A percentile compares a stretch with the other conserved stretches of the same genome.
Evolutionary conservation across 2,888 invertebrate genomes (phyloP).

Genomic region (Ophion ventricosus): DNA sequence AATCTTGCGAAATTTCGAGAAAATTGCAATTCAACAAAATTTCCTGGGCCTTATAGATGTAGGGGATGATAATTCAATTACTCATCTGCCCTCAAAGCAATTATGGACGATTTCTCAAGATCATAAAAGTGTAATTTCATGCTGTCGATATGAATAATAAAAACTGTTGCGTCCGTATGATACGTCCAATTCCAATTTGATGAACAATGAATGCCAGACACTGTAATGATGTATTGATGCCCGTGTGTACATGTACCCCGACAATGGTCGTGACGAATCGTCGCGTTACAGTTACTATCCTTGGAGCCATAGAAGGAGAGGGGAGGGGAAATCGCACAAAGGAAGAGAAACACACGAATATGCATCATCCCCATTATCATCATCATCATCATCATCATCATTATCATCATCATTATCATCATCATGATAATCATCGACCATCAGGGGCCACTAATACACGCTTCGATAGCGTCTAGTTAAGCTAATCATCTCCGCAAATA

Average conservation of each 20-base stretch:
- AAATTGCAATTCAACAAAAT: no score
- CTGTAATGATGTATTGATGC: conserved; percentile 5
- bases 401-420: conserved; percentile 56
- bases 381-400: conserved; percentile 51
- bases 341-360: conserved; percentile 51
- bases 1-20: no score
- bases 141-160: background rate
- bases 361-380: conserved; percentile 49
- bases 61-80: background rate
- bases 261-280: conserved; percentile 58
- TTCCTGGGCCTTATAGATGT: no score
- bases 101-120: background rate
- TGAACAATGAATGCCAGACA: conserved; percentile 2
- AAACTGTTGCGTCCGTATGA: background rate
- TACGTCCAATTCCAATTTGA: background rate
- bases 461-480: conserved; percentile 66
- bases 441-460: conserved; percentile 54
- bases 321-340: conserved; percentile 33
- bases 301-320: conserved; percentile 16
- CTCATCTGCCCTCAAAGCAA: background rate
- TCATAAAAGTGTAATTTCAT: background rate
- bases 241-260: conserved; percentile 1
- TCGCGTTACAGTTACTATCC: conserved; percentile 48
- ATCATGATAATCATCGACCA: conserved; percentile 59
- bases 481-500: conserved; percentile 65